Evolutionary conservation across 2,797 vertebrate genomes (phyloP).

Genomic region (Okamejei kenojei): DNA sequence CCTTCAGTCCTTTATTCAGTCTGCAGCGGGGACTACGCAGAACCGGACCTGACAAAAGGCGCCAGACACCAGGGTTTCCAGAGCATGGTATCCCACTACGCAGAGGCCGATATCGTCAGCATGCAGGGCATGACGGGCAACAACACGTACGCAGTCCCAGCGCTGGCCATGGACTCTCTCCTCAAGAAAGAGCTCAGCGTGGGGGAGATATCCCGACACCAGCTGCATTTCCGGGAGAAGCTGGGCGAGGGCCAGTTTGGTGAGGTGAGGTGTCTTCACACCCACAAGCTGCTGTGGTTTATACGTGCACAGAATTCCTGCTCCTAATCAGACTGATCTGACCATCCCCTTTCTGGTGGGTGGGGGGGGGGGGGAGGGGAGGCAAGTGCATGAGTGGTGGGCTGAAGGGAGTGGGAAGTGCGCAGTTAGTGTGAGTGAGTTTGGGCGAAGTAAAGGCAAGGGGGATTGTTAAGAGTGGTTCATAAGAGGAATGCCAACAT

Average conservation of each 20-base stretch:
- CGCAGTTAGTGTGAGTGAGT: neutral
- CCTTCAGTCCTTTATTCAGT: slow-evolving; percentile 47
- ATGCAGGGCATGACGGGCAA: slow-evolving; percentile 82
- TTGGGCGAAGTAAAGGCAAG: neutral
- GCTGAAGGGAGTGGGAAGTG: too few relatives aligned
- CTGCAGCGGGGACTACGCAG: slow-evolving; percentile 74
- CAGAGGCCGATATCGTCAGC: slow-evolving; percentile 75
- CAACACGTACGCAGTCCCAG: slow-evolving; percentile 82
- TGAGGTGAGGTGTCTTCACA: slow-evolving; percentile 56
- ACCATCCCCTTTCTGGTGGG: too few relatives aligned
- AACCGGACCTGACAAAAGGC: slow-evolving; percentile 79
- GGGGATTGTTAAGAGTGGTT: too few relatives aligned
- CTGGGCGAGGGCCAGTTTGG: slow-evolving; percentile 61
- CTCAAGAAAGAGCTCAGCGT: slow-evolving; percentile 76
- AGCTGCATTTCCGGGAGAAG: slow-evolving; percentile 35
- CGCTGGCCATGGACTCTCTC: slow-evolving; percentile 77
- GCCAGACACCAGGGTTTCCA: slow-evolving; percentile 81
- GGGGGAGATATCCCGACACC: slow-evolving; percentile 35
- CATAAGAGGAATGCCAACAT: too few relatives aligned
- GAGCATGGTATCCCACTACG: slow-evolving; percentile 73
- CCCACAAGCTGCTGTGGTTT: neutral
- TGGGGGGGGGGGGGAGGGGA: too few relatives aligned
- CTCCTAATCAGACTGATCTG: neutral
- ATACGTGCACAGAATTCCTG: neutral
- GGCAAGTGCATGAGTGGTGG: too few relatives aligned